Conservation (phyloP, 2,888 invertebrate genomes). For the Cremastobaeus sp. region DNA sequence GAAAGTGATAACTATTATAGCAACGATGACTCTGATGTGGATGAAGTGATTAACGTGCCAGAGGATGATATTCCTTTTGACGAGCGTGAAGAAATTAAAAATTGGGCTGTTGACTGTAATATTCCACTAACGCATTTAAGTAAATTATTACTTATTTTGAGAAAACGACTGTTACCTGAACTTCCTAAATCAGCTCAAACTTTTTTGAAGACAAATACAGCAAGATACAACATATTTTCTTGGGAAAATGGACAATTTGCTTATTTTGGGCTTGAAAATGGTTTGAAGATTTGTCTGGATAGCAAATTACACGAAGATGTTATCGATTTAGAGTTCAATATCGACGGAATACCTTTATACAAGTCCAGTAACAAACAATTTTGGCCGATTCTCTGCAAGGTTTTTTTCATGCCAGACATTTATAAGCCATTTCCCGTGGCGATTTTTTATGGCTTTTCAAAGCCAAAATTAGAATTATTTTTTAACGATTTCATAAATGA, state of each 20-base stretch:
- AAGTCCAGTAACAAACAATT: conserved; percentile 10
- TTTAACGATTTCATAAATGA: conserved; percentile 42
- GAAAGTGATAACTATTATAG: conserved; percentile 20
- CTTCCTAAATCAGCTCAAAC: conserved; percentile 33
- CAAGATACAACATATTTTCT: conserved; percentile 17
- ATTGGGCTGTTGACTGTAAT: conserved; percentile 13
- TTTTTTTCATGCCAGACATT: conserved; percentile 25
- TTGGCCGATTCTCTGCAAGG: conserved; percentile 16
- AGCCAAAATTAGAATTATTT: conserved; percentile 43
- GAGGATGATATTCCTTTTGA: conserved; percentile 7
- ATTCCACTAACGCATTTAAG: conserved; percentile 12
- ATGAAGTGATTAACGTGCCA: background rate
- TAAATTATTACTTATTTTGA: conserved; percentile 18
- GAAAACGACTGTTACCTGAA: conserved; percentile 16
- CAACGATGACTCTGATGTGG: background rate
- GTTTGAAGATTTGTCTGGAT: conserved; percentile 13
- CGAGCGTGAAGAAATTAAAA: conserved; percentile 7
- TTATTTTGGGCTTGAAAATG: conserved; percentile 37
- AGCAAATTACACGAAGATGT: conserved; percentile 3
- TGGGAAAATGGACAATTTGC: conserved; percentile 25
- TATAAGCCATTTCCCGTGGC: conserved; percentile 7
- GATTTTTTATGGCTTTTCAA: conserved; percentile 19
- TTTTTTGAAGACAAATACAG: conserved; percentile 29
- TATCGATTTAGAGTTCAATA: background rate
- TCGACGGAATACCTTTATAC: conserved; percentile 6